Evolutionary conservation across 2,888 invertebrate species (phyloP).

Genomic region (Drosophila barbarae): DNA sequence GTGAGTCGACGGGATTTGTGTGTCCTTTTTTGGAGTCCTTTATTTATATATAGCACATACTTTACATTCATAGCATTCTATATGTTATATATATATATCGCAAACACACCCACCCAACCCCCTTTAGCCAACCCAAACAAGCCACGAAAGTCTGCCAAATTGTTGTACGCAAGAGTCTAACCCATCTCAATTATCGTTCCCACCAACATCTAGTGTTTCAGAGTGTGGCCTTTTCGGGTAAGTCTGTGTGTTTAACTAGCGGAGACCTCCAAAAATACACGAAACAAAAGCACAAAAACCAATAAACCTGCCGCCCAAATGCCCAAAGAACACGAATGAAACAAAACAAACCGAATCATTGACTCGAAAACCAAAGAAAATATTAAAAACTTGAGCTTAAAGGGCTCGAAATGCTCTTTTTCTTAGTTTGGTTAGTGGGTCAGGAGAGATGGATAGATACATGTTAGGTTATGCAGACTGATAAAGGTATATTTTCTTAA

Average conservation of each 20-base stretch:
- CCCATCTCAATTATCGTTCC: conserved; percentile 78
- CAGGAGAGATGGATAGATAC: background rate
- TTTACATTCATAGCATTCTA: conserved; percentile 33
- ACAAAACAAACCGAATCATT: background rate
- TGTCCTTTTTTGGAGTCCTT: conserved; percentile 14
- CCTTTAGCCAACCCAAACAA: conserved; percentile 31
- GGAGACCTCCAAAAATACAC: conserved; percentile 27
- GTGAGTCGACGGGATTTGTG: conserved; percentile 14
- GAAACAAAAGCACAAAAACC: conserved; percentile 11
- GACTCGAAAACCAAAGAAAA: too few relatives aligned
- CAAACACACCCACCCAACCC: conserved; percentile 9
- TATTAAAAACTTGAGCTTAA: background rate
- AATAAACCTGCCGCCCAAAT: conserved; percentile 16
- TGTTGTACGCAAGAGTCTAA: conserved; percentile 79
- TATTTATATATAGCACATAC: conserved; percentile 24
- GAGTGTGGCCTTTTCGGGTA: conserved; percentile 97
- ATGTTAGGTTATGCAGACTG: background rate
- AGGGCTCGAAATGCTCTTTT: conserved; percentile 18
- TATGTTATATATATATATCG: conserved; percentile 21
- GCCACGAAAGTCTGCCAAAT: conserved; percentile 68
- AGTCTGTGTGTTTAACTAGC: conserved; percentile 79
- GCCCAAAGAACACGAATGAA: conserved; percentile 7
- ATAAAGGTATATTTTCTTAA: background rate
- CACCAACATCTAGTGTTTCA: conserved; percentile 89
- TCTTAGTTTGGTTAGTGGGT: background rate